phyloP scores from a whole-genome alignment of 2,888 invertebrate genomes.

The Fragum fragum region DNA sequence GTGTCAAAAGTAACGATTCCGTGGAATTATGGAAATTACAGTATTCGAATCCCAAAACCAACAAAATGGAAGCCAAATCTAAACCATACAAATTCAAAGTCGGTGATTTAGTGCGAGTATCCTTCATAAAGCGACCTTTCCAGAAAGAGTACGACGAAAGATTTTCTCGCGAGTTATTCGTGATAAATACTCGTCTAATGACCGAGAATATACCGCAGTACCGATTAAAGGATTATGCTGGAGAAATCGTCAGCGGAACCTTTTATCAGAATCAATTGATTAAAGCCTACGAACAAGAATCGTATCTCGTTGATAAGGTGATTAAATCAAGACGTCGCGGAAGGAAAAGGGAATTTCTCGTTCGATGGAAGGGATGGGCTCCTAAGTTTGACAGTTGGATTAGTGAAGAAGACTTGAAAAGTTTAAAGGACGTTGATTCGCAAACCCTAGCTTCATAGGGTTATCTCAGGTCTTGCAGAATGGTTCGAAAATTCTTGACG shows the following conservation, averaged over 20 bases:
- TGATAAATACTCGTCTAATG: constrained; percentile 39
- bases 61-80: neutral
- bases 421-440: constrained; percentile 20
- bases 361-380: constrained; percentile 46
- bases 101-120: constrained; percentile 42
- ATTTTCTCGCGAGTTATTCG: constrained; percentile 42
- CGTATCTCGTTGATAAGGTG: constrained; percentile 28
- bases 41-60: neutral
- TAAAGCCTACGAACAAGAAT: constrained; percentile 36
- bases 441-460: no score
- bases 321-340: constrained; percentile 15
- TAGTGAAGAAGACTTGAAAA: constrained; percentile 25
- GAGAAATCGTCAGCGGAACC: neutral
- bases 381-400: constrained; percentile 34
- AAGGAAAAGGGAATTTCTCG: constrained; percentile 33
- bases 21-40: constrained; percentile 9
- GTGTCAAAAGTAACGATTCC: neutral
- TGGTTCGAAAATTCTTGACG: constrained; percentile 6
- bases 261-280: constrained; percentile 41
- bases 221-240: constrained; percentile 22
- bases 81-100: constrained; percentile 16
- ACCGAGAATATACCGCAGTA: constrained; percentile 40
- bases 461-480: neutral
- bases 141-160: constrained; percentile 50
- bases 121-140: constrained; percentile 30